phyloP scores from a whole-genome alignment of 2,888 invertebrate genomes.

The Dasypogon diadema region DNA sequence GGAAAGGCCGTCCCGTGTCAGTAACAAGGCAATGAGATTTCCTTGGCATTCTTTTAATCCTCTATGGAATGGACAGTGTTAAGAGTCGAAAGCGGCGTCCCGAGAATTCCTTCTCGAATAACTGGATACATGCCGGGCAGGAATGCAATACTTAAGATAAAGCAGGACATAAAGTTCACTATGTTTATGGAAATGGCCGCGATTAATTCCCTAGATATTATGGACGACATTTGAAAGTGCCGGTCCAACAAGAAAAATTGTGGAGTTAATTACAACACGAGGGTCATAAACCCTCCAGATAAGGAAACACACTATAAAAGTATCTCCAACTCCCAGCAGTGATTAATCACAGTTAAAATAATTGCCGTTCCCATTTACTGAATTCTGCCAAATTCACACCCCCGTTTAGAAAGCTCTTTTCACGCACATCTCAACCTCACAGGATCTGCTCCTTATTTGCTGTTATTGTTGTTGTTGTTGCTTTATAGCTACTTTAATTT shows the following conservation, averaged over 20 bases:
- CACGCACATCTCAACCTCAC: neutral
- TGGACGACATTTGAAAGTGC: neutral
- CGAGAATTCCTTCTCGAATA: neutral
- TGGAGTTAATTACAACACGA: neutral
- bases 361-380: neutral
- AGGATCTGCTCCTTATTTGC: neutral
- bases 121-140: neutral
- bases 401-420: neutral
- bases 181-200: neutral
- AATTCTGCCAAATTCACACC: neutral
- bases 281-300: neutral
- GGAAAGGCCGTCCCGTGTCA: neutral
- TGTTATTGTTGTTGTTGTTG: neutral
- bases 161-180: neutral
- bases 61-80: neutral
- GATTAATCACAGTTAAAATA: neutral
- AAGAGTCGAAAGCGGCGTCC: neutral
- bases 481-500: neutral
- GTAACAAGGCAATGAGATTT: constrained; percentile 1
- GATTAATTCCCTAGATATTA: neutral
- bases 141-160: neutral
- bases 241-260: neutral
- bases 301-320: neutral
- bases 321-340: neutral
- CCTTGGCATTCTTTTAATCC: neutral